These are phyloP conservation scores for Eclectus roratus DNA, from an alignment of 2,113 vertebrate genomes.

Conservation along the genomic window DNA sequence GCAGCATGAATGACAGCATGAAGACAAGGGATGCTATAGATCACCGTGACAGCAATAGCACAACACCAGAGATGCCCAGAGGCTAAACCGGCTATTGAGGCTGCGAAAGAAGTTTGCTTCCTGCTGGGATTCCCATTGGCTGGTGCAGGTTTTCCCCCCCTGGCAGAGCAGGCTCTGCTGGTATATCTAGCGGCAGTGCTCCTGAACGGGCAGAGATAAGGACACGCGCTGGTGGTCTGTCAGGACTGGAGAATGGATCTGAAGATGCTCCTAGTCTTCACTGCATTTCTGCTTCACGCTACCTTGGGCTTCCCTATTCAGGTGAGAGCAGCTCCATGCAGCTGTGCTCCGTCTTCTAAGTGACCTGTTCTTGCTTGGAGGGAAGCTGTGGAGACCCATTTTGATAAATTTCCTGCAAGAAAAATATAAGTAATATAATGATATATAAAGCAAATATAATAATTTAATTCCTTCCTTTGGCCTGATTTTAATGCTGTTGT, in stretches of 20 bases:
- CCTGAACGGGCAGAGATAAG: not conserved
- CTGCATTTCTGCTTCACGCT: not conserved
- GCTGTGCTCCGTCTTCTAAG: accelerated
- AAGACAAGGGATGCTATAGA: not conserved
- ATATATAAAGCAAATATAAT: not conserved
- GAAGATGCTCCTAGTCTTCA: not conserved
- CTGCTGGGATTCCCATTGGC: conserved; percentile 36
- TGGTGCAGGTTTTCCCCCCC: not conserved
- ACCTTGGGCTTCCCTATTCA: conserved; percentile 4
- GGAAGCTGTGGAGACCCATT: not conserved
- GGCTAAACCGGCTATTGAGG: not conserved
- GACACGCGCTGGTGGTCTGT: not conserved
- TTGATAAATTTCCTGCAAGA: not conserved
- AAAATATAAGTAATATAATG: not conserved
- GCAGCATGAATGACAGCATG: not conserved
- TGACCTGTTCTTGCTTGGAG: not conserved
- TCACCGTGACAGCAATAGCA: not conserved
- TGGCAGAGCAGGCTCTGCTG: conserved; percentile 1
- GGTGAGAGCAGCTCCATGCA: conserved; percentile 10
- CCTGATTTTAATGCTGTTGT: not conserved
- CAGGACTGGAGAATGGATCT: not conserved
- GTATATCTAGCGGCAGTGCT: conserved; percentile 10
- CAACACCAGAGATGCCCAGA: not conserved
- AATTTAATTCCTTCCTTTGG: not conserved
- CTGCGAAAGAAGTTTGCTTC: not conserved